Conservation (phyloP, 2,113 vertebrate genomes). For the Porphyrio hochstetteri region DNA sequence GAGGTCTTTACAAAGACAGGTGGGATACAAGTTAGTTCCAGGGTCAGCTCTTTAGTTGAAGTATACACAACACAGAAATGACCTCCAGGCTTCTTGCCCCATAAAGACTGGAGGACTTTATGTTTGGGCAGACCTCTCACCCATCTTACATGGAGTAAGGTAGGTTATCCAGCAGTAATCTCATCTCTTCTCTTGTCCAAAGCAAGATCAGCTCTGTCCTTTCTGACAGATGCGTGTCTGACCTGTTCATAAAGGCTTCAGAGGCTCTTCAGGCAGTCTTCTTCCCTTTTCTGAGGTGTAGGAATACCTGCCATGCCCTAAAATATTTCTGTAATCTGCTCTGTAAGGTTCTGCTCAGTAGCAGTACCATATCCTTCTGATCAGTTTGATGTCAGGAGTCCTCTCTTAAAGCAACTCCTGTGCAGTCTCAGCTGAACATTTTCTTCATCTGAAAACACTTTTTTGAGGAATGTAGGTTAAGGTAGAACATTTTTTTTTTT, state of each 20-base stretch:
- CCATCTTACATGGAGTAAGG: background rate
- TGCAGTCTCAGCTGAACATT: background rate
- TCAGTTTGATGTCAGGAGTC: background rate
- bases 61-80: background rate
- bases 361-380: background rate
- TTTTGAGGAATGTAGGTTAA: background rate
- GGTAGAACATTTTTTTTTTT: background rate
- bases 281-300: background rate
- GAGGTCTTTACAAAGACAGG: background rate
- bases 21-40: background rate
- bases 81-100: background rate
- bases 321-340: constrained; percentile 14
- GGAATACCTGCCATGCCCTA: background rate
- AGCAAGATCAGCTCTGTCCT: background rate
- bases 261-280: background rate
- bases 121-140: background rate
- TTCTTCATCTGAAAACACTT: background rate
- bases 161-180: background rate
- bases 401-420: background rate
- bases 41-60: background rate
- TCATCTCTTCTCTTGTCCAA: background rate
- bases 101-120: background rate
- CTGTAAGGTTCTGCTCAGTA: background rate
- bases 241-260: background rate
- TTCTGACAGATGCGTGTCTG: background rate